Conservation (phyloP, 1,140 invertebrate species). For the Drosophila kurseongensis region DNA sequence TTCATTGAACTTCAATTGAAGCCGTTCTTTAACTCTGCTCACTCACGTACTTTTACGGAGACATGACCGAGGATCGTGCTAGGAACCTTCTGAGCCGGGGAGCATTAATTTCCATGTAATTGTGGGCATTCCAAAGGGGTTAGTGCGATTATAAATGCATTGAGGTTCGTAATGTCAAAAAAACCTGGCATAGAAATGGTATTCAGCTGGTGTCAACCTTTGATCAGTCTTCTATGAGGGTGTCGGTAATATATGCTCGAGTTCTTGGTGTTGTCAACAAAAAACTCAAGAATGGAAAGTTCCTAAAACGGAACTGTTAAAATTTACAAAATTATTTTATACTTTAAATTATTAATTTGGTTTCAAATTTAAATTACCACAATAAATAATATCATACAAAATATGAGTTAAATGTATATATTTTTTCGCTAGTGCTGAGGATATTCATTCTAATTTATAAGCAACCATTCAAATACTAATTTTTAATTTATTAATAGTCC, state of each 20-base stretch:
- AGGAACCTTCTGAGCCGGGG: constrained; percentile 15
- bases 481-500: neutral
- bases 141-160: constrained; percentile 42
- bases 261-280: neutral
- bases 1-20: constrained; percentile 79
- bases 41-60: constrained; percentile 45
- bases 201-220: constrained; percentile 20
- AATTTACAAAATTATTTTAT: too few relatives aligned
- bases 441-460: too few relatives aligned
- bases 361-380: too few relatives aligned
- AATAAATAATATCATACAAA: too few relatives aligned
- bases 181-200: constrained; percentile 1
- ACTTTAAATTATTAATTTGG: too few relatives aligned
- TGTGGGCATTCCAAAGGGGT: constrained; percentile 28
- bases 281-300: neutral
- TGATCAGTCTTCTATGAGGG: neutral
- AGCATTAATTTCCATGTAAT: constrained; percentile 65
- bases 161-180: constrained; percentile 29
- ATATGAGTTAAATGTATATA: too few relatives aligned
- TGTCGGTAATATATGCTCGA: neutral
- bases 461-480: too few relatives aligned
- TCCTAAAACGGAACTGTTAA: too few relatives aligned
- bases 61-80: constrained; percentile 58
- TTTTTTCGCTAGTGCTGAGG: too few relatives aligned
- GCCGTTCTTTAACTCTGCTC: constrained; percentile 41